These are phyloP conservation scores for Anadara kagoshimensis DNA, from an alignment of 1,140 invertebrate species.

Conservation along the genomic window DNA sequence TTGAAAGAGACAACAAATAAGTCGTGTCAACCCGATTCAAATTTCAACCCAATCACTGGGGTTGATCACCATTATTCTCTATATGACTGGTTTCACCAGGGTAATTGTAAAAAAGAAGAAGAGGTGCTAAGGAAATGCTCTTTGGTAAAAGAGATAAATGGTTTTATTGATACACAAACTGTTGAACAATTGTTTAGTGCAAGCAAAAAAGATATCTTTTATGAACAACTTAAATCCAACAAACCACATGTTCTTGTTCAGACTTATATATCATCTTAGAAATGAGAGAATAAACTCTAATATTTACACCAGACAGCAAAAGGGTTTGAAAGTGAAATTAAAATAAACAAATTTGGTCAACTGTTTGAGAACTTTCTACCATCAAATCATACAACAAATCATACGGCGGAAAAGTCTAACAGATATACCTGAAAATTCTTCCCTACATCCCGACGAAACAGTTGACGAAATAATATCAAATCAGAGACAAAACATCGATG, in stretches of 20 bases:
- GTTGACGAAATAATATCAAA: not conserved
- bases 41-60: slow-evolving; percentile 17
- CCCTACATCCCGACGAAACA: too few species aligned
- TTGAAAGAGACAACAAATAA: not conserved
- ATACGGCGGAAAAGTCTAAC: not conserved
- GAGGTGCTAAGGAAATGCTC: slow-evolving; percentile 15
- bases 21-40: slow-evolving; percentile 1
- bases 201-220: slow-evolving; percentile 13
- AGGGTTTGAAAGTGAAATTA: not conserved
- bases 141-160: not conserved
- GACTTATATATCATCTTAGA: slow-evolving; percentile 19
- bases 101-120: slow-evolving; percentile 7
- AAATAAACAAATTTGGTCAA: not conserved
- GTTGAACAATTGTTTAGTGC: slow-evolving; percentile 27
- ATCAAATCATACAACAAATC: not conserved
- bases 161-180: slow-evolving; percentile 12
- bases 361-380: not conserved
- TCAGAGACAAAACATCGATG: not conserved
- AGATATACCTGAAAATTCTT: not conserved
- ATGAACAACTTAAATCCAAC: slow-evolving; percentile 13
- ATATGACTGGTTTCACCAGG: slow-evolving; percentile 23
- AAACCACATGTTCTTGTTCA: slow-evolving; percentile 19
- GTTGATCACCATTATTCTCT: not conserved
- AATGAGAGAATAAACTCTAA: not conserved
- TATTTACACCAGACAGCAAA: not conserved